Evolutionary conservation across 2,888 invertebrate species (phyloP).

Genomic region (Odontothrips loti): DNA sequence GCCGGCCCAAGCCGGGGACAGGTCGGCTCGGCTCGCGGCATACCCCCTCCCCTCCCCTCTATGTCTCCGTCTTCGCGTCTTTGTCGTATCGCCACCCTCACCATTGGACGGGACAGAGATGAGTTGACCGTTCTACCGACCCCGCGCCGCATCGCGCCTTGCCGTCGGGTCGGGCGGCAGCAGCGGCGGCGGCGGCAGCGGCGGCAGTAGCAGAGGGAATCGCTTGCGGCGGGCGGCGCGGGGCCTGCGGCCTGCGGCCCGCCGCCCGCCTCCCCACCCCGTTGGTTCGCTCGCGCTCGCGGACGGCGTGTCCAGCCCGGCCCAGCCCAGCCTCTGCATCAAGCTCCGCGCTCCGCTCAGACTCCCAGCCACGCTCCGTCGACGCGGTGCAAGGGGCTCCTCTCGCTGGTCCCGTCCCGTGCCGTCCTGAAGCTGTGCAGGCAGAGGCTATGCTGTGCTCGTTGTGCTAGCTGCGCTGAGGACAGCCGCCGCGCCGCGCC

Average conservation of each 20-base stretch:
- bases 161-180: no score
- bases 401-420: no score
- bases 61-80: no score
- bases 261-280: conserved; percentile 11
- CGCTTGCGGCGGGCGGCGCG: no score
- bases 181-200: not conserved
- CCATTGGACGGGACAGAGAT: not conserved
- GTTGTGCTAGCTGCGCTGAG: not conserved
- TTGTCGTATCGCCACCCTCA: no score
- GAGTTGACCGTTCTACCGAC: not conserved
- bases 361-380: no score
- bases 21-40: no score
- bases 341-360: not conserved
- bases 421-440: not conserved
- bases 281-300: not conserved
- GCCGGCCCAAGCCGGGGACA: no score
- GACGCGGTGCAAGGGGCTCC: no score
- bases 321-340: not conserved
- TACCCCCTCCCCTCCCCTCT: no score
- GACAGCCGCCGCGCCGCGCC: not conserved
- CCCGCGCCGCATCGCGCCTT: not conserved
- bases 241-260: conserved; percentile 28
- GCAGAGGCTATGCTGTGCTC: not conserved
- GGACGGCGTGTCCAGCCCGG: conserved; percentile 28
- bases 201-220: not conserved